A percentile compares a stretch with the other conserved stretches of the same genome.
Evolutionary conservation across 1,140 invertebrate genomes (phyloP).

Genomic region (Chironomus tepperi): DNA sequence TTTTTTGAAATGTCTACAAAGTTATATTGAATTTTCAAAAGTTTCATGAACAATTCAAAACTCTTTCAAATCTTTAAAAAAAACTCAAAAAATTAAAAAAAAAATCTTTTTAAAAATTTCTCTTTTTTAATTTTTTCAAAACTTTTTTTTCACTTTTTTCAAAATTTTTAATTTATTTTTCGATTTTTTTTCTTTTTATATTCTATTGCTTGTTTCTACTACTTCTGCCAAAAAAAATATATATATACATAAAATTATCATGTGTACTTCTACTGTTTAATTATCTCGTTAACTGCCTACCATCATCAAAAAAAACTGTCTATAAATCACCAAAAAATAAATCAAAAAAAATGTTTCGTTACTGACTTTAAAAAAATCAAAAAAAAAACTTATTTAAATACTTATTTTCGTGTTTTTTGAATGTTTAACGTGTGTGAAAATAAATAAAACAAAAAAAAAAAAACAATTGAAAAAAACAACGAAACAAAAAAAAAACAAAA

Average conservation of each 20-base stretch:
- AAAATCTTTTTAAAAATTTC: background rate
- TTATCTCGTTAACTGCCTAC: background rate
- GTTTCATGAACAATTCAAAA: too few relatives aligned
- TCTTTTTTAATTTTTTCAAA: background rate
- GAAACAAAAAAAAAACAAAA: constrained; percentile 12
- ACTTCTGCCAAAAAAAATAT: constrained; percentile 18
- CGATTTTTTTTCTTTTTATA: constrained; percentile 21
- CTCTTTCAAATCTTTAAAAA: background rate
- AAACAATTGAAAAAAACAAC: background rate
- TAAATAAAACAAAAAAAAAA: background rate
- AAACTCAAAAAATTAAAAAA: background rate
- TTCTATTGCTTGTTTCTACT: constrained; percentile 23
- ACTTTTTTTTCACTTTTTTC: background rate
- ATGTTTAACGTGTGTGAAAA: constrained; percentile 22
- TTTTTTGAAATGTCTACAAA: too few relatives aligned
- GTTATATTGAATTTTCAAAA: too few relatives aligned
- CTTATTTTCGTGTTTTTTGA: background rate
- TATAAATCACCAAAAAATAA: constrained; percentile 25
- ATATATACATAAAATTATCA: constrained; percentile 7
- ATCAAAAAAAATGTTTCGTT: background rate
- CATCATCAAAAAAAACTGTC: constrained; percentile 29
- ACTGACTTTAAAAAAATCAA: background rate
- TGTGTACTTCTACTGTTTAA: constrained; percentile 22
- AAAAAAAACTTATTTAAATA: constrained; percentile 1
- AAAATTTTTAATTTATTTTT: constrained; percentile 21